Percentiles rank a stretch among this genome's conserved stretches.
These are phyloP conservation scores for Campoplex nolae DNA, from an alignment of 2,888 invertebrate genomes.

Conservation along the genomic window DNA sequence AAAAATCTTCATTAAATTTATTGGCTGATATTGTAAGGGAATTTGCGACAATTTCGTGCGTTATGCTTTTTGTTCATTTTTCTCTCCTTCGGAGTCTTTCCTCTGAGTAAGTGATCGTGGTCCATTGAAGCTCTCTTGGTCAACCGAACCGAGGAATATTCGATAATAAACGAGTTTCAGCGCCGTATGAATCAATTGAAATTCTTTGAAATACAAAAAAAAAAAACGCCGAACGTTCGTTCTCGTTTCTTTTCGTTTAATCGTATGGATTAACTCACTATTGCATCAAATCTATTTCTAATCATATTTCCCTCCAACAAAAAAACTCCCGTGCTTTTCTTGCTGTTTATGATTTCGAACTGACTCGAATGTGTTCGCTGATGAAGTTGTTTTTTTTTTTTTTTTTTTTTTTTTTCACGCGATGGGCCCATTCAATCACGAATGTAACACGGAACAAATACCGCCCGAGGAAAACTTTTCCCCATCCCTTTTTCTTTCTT, in stretches of 20 bases:
- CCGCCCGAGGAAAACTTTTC: background rate
- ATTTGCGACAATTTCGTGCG: constrained; percentile 62
- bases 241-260: constrained; percentile 1
- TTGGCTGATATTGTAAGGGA: constrained; percentile 58
- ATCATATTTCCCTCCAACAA: constrained; percentile 64
- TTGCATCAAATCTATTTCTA: constrained; percentile 80
- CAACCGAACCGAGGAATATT: constrained; percentile 62
- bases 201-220: constrained; percentile 61
- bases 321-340: constrained; percentile 73
- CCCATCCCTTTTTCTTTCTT: constrained; percentile 13
- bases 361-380: background rate
- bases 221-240: background rate
- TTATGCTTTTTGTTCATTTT: constrained; percentile 9
- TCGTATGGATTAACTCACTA: constrained; percentile 76
- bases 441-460: constrained; percentile 31
- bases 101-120: constrained; percentile 65
- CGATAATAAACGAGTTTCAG: constrained; percentile 45
- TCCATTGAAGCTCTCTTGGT: constrained; percentile 69
- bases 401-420: constrained; percentile 64
- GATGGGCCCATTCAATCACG: constrained; percentile 60
- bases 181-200: constrained; percentile 62
- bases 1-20: constrained; percentile 44
- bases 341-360: background rate
- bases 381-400: background rate
- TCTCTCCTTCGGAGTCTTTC: constrained; percentile 41